These are phyloP conservation scores for Ctenopoma multispine DNA, from an alignment of 2,797 vertebrate species.

Conservation along the genomic window DNA sequence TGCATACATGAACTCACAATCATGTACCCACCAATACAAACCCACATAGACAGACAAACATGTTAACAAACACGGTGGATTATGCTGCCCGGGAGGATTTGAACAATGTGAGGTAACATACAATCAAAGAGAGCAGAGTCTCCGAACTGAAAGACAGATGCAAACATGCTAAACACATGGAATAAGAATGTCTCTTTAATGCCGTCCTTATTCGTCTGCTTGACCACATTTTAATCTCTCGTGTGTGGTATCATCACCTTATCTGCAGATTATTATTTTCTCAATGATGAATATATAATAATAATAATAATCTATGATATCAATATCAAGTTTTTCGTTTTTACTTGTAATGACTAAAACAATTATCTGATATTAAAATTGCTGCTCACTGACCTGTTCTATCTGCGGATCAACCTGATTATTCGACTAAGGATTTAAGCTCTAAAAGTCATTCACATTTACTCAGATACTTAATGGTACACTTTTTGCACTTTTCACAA, in stretches of 20 bases:
- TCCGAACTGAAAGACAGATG: constrained; percentile 32
- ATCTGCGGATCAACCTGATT: neutral
- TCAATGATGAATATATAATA: too few relatives aligned
- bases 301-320: too few relatives aligned
- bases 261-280: too few relatives aligned
- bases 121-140: constrained; percentile 55
- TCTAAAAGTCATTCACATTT: too few relatives aligned
- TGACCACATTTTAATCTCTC: neutral
- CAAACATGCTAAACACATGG: neutral
- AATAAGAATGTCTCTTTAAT: constrained; percentile 11
- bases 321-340: too few relatives aligned
- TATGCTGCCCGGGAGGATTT: constrained; percentile 61
- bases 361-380: neutral
- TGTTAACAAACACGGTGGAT: constrained; percentile 67
- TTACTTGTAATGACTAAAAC: too few relatives aligned
- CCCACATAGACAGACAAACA: constrained; percentile 57
- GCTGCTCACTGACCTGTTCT: neutral
- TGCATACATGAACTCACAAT: constrained; percentile 25
- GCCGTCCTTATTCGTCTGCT: neutral
- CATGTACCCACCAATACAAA: constrained; percentile 50
- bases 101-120: constrained; percentile 70
- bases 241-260: too few relatives aligned
- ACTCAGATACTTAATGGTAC: too few relatives aligned
- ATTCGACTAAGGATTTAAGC: neutral
- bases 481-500: too few relatives aligned